A percentile compares a stretch with the other conserved stretches of the same genome.
Evolutionary conservation across 1,140 invertebrate genomes (phyloP).

Genomic region (Melanaphis sacchari): DNA sequence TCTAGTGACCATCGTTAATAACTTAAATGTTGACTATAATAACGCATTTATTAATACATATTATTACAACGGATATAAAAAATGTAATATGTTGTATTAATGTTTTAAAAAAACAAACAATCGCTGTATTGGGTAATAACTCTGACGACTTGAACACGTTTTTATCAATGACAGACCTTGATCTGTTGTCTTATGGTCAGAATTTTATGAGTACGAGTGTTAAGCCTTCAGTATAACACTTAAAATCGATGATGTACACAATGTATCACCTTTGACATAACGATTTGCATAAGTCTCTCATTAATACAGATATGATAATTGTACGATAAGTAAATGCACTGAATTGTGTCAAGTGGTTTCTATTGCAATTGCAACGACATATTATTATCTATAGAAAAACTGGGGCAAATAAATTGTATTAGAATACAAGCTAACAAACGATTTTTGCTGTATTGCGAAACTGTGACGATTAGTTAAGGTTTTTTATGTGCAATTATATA

Average conservation of each 20-base stretch:
- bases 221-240: not conserved
- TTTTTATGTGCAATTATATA: not conserved
- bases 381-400: not conserved
- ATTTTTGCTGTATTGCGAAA: not conserved
- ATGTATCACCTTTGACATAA: slow-evolving; percentile 7
- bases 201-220: not conserved
- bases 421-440: not conserved
- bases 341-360: slow-evolving; percentile 16
- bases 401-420: not conserved
- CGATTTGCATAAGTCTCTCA: slow-evolving; percentile 10
- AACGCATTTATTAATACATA: not conserved
- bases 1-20: not conserved
- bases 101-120: not conserved
- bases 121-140: not conserved
- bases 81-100: not conserved
- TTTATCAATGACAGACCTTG: slow-evolving; percentile 17
- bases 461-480: not conserved
- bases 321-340: not conserved
- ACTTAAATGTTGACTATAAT: not conserved
- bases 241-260: slow-evolving; percentile 2
- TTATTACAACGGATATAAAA: not conserved
- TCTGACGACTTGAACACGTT: slow-evolving; percentile 6
- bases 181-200: slow-evolving; percentile 19
- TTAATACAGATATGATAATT: not conserved
- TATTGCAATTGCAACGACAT: not conserved